These are phyloP conservation scores for Paramormyrops hopkinsi DNA, from an alignment of 2,797 vertebrate species.

Conservation along the genomic window DNA sequence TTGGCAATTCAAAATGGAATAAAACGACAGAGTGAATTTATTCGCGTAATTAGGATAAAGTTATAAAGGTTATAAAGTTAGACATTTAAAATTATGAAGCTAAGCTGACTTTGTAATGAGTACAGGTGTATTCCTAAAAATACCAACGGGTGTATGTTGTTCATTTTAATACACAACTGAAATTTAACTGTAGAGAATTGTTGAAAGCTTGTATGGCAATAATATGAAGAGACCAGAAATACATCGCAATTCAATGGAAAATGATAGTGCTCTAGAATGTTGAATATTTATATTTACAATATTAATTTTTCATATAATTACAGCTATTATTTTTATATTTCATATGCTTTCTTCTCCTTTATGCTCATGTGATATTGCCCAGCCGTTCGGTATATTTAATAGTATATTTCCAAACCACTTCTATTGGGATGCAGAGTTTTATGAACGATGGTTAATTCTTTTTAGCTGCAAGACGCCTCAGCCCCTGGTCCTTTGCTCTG, in stretches of 20 bases:
- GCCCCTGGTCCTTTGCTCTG: not conserved
- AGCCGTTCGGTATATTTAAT: not conserved
- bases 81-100: not conserved
- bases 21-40: not conserved
- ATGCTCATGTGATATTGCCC: not conserved
- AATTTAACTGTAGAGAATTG: not conserved
- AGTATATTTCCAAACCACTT: not conserved
- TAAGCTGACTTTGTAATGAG: not conserved
- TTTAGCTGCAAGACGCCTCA: not conserved
- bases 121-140: not conserved
- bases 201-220: not conserved
- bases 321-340: not conserved
- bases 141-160: not conserved
- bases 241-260: not conserved
- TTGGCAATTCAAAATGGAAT: not conserved
- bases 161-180: not conserved
- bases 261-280: not conserved
- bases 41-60: not conserved
- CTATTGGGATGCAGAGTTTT: not conserved
- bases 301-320: not conserved
- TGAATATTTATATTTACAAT: not conserved
- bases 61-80: not conserved
- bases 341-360: not conserved
- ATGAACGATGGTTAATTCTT: not conserved
- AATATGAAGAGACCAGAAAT: not conserved